Evolutionary conservation across 2,888 invertebrate species (phyloP).

Genomic region (Drosophila melanosoma): DNA sequence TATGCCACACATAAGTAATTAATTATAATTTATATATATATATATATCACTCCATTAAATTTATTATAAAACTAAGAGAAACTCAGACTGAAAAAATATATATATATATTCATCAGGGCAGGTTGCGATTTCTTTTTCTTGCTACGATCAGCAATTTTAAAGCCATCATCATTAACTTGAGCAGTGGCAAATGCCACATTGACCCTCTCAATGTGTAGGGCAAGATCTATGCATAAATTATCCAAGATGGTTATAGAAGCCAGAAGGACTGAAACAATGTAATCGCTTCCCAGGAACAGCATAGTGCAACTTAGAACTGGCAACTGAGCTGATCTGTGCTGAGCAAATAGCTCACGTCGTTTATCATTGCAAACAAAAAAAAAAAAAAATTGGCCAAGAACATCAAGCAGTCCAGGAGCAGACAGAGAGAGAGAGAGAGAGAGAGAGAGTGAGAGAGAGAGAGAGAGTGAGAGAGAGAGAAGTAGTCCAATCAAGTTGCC

Average conservation of each 20-base stretch:
- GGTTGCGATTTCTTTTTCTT: background rate
- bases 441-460: slow-evolving; percentile 11
- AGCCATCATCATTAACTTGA: slow-evolving; percentile 29
- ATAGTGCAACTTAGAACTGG: background rate
- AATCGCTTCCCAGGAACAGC: slow-evolving; percentile 65
- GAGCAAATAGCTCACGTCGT: slow-evolving; percentile 75
- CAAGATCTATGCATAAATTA: slow-evolving; percentile 71
- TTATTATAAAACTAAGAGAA: background rate
- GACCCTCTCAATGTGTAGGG: slow-evolving; percentile 57
- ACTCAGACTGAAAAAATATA: background rate
- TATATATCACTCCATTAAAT: background rate
- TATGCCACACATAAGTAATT: background rate
- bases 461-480: slow-evolving; percentile 9
- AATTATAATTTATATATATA: background rate
- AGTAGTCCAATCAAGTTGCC: slow-evolving; percentile 72
- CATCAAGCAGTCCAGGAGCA: slow-evolving; percentile 51
- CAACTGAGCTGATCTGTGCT: slow-evolving; percentile 4
- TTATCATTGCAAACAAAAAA: slow-evolving; percentile 79
- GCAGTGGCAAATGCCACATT: slow-evolving; percentile 50
- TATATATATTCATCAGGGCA: background rate
- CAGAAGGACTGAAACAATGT: slow-evolving; percentile 45
- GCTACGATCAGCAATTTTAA: slow-evolving; percentile 18
- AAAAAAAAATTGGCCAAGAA: slow-evolving; percentile 73
- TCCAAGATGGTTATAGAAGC: slow-evolving; percentile 60
- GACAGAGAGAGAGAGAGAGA: slow-evolving; percentile 17